Percentiles rank a stretch among this genome's conserved stretches.
Conservation (phyloP, 1,140 invertebrate species). For the Anoplophora glabripennis region DNA sequence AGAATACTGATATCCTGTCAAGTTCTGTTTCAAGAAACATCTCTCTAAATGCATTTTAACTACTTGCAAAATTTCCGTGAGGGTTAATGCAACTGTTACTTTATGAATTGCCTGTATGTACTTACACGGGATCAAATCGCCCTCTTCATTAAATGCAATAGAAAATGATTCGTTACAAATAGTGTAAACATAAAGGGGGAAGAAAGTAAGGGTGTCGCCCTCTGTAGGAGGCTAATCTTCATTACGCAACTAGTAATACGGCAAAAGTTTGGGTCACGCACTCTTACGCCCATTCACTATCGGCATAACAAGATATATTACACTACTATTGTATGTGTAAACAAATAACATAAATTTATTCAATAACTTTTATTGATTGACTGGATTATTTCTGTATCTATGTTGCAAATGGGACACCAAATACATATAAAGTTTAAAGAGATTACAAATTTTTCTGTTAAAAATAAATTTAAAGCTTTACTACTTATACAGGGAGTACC, state of each 20-base stretch:
- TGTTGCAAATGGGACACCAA: too few species aligned
- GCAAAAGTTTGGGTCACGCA: conserved; percentile 32
- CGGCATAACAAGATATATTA: conserved; percentile 36
- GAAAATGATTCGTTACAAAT: conserved; percentile 38
- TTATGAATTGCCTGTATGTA: conserved; percentile 26
- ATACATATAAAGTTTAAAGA: too few species aligned
- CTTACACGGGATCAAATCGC: conserved; percentile 29
- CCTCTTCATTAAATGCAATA: conserved; percentile 31
- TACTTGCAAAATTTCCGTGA: not conserved
- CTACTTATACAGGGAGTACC: too few species aligned
- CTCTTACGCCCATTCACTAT: conserved; percentile 28
- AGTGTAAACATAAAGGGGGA: conserved; percentile 32
- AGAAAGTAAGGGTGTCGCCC: conserved; percentile 28
- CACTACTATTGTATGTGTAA: conserved; percentile 31
- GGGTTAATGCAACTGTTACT: not conserved
- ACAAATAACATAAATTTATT: conserved; percentile 7
- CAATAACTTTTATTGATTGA: too few species aligned
- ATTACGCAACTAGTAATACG: conserved; percentile 39
- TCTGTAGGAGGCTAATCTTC: conserved; percentile 31
- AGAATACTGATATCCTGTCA: too few species aligned
- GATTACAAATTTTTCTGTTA: too few species aligned
- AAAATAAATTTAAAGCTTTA: too few species aligned
- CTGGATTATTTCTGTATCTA: too few species aligned
- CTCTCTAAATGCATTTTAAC: too few species aligned
- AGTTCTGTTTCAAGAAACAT: too few species aligned